Conservation (phyloP, 2,113 vertebrate species). For the human (Homo sapiens) region GRCh38 chr5:72501001-72501500, state of each 20-base stretch:
- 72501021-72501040: background rate
- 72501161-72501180: background rate
- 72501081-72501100: background rate
- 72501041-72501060: background rate
- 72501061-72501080: background rate
- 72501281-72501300: background rate
- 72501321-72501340: background rate
- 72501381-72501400: background rate
- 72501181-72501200: background rate
- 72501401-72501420: background rate
- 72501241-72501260: background rate
- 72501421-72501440: background rate
- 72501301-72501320: background rate
- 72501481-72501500: conserved; percentile 10
- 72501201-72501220: background rate
- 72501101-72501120: background rate
- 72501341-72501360: background rate
- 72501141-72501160: background rate
- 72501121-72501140: background rate
- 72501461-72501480: conserved; percentile 16
- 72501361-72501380: background rate
- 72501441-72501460: background rate
- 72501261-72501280: background rate
- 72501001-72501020: background rate
- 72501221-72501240: background rate